Conservation (phyloP, 2,797 vertebrate species). For the Ctenosaura bakeri region DNA sequence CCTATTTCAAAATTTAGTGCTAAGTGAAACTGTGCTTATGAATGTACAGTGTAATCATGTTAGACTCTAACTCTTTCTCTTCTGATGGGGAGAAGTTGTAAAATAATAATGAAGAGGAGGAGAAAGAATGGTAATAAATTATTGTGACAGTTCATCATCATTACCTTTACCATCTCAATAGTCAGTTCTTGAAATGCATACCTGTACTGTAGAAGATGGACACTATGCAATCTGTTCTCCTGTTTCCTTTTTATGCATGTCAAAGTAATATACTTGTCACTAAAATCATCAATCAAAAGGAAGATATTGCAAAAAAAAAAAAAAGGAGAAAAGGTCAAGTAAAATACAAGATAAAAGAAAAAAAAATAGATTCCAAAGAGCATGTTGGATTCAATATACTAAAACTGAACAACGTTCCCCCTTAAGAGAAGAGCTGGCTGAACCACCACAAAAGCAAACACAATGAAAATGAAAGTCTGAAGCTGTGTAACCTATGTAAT, state of each 20-base stretch:
- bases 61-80: slow-evolving; percentile 14
- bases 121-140: background rate
- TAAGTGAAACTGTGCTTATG: slow-evolving; percentile 62
- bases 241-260: too few relatives aligned
- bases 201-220: background rate
- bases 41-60: slow-evolving; percentile 50
- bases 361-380: too few relatives aligned
- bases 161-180: slow-evolving; percentile 22
- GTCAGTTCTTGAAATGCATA: background rate
- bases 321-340: background rate
- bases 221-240: too few relatives aligned
- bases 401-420: too few relatives aligned
- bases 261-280: too few relatives aligned
- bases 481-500: too few relatives aligned
- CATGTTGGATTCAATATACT: too few relatives aligned
- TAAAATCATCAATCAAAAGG: background rate
- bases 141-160: background rate
- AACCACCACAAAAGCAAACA: too few relatives aligned
- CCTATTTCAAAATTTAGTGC: slow-evolving; percentile 66
- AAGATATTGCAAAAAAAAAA: background rate
- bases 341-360: background rate
- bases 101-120: background rate
- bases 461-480: too few relatives aligned
- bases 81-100: background rate
- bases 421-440: too few relatives aligned